Conservation (phyloP, 2,888 invertebrate species). For the Malthinus seriepunctatus region DNA sequence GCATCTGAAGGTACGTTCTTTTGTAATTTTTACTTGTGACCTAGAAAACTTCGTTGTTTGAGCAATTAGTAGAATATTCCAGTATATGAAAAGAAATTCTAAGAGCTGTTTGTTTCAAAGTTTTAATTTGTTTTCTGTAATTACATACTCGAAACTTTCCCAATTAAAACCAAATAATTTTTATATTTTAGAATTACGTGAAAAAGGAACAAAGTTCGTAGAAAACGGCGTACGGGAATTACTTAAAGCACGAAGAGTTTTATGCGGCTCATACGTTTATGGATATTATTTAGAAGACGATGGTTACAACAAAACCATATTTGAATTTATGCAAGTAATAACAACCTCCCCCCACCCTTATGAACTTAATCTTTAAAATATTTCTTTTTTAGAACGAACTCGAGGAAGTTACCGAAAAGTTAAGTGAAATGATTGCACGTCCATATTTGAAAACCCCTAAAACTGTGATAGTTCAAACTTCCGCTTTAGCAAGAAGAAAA, state of each 20-base stretch:
- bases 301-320: conserved; percentile 67
- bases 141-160: too few relatives aligned
- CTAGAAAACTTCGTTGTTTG: neutral
- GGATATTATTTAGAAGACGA: conserved; percentile 68
- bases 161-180: too few relatives aligned
- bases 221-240: conserved; percentile 67
- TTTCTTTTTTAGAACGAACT: conserved; percentile 60
- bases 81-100: too few relatives aligned
- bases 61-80: neutral
- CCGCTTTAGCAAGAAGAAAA: conserved; percentile 62
- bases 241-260: conserved; percentile 63
- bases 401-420: conserved; percentile 66
- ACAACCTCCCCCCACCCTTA: neutral
- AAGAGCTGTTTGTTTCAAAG: too few relatives aligned
- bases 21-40: neutral
- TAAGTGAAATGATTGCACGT: conserved; percentile 68
- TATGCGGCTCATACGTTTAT: conserved; percentile 71
- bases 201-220: conserved; percentile 60
- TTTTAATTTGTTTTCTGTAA: too few relatives aligned
- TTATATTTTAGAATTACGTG: conserved; percentile 34
- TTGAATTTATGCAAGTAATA: conserved; percentile 69
- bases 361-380: neutral
- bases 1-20: conserved; percentile 48
- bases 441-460: conserved; percentile 66
- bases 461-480: conserved; percentile 64